Evolutionary conservation across 2,888 invertebrate genomes (phyloP).

Genomic region (Aphidius colemani): DNA sequence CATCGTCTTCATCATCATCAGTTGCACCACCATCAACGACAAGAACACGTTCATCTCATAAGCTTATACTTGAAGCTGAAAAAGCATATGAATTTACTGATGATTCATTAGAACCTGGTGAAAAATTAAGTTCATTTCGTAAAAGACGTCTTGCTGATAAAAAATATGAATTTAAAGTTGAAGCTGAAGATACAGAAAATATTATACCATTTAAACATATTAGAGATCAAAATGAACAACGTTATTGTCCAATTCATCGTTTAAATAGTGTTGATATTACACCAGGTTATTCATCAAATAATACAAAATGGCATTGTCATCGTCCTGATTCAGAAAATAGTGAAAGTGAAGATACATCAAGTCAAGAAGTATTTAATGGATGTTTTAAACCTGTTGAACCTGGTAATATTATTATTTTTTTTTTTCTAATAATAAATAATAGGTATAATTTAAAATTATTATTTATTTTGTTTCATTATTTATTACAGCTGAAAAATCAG

Average conservation of each 20-base stretch:
- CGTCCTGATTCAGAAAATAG: constrained; percentile 54
- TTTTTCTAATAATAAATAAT: constrained; percentile 2
- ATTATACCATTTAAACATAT: constrained; percentile 63
- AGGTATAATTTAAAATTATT: neutral
- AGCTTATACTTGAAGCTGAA: constrained; percentile 63
- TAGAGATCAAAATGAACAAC: constrained; percentile 54
- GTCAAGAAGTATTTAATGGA: constrained; percentile 53
- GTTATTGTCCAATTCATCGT: constrained; percentile 46
- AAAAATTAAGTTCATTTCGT: constrained; percentile 84
- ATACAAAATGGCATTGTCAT: constrained; percentile 42
- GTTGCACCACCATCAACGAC: constrained; percentile 51
- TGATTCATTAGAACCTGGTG: constrained; percentile 79
- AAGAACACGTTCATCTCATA: constrained; percentile 51
- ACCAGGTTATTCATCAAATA: constrained; percentile 45
- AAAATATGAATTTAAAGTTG: constrained; percentile 89
- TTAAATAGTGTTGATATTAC: constrained; percentile 49
- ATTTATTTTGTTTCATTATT: constrained; percentile 3
- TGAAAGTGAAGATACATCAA: constrained; percentile 53
- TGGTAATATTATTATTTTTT: constrained; percentile 36
- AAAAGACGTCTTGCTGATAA: constrained; percentile 86
- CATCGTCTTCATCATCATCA: constrained; percentile 53
- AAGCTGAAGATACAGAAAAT: constrained; percentile 68
- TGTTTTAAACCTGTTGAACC: constrained; percentile 44
- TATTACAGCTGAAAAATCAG: constrained; percentile 53
- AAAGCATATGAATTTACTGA: constrained; percentile 86